Evolutionary conservation across 2,797 vertebrate species (phyloP), one percentile per base, ranked within the genome.

Genomic region (Cichlasoma orientale): DNA sequence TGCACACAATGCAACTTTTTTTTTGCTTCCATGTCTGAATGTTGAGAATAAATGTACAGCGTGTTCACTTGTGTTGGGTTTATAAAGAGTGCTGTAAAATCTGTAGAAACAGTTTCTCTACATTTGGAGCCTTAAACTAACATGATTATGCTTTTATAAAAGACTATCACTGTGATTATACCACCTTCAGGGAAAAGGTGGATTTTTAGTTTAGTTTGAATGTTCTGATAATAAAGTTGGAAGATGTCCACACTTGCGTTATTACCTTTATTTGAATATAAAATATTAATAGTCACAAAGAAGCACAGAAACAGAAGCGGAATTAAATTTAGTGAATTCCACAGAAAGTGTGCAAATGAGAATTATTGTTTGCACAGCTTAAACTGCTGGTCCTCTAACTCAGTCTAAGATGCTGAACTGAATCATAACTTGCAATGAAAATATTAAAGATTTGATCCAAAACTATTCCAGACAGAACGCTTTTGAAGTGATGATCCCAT

Each of bases 251-350:
- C 25, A 50, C 25, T 68, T 68, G 23, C 10, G 19, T 50, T 27
- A 5, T 66, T 36, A 36, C 19, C 11, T 68, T 68, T 50, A 25
- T 47, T 19, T 76, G n/a, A 73, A 75, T 84, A 84, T 4, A 86
- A 85, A 83, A 83, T n/a, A 88, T 90, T 86, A 85, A 80, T 88
- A 68, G 38, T 58, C 75, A 56, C 36, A 84, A 71, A 75, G 11
- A 21, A 54, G 61, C 9, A 83, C 41, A 25, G 77, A 82, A 50
- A 25, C 2, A 44, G 41, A 82, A 66, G 85, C 18, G 59, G n/a
- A 75, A 58, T 16, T 57, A 7, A 36, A 79, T 59, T 77, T 18
- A 27, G 19, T 78, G 52, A 82, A 58, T 33, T 7, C 63, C 56
- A 13, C 44, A 23, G 53, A 19, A 58, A 27, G 11, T 38, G 36